Evolutionary conservation across 2,113 vertebrate species (phyloP).

Genomic region (Anser brachyrhynchus): DNA sequence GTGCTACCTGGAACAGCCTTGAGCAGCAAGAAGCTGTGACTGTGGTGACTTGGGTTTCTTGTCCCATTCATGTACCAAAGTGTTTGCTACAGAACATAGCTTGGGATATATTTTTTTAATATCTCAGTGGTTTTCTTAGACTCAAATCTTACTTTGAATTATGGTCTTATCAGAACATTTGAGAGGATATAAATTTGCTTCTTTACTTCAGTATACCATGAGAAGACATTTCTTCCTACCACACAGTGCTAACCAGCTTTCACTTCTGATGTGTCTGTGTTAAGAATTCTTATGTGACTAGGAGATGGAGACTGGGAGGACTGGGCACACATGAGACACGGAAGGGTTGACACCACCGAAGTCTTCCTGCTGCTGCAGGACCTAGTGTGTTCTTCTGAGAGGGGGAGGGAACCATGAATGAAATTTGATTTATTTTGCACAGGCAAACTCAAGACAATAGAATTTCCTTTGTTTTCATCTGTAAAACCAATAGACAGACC

Average conservation of each 20-base stretch:
- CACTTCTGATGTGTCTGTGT: background rate
- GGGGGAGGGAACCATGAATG: background rate
- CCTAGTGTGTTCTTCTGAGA: background rate
- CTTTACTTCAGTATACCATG: background rate
- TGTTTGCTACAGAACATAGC: background rate
- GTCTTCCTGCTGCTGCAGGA: background rate
- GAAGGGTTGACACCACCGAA: slow-evolving; percentile 35
- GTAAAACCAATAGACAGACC: slow-evolving; percentile 37
- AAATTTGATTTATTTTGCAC: slow-evolving; percentile 54
- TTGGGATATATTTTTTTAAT: background rate
- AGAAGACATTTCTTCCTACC: background rate
- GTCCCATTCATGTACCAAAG: background rate
- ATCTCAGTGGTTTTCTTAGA: background rate
- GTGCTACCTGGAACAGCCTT: background rate
- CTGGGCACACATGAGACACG: background rate
- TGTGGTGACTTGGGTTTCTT: background rate
- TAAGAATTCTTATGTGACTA: background rate
- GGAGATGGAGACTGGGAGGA: background rate
- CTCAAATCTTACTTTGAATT: background rate
- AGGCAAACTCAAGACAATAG: slow-evolving; percentile 53
- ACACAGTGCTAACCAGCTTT: background rate
- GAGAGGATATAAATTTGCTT: background rate
- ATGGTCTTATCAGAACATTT: background rate
- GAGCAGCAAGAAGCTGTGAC: background rate
- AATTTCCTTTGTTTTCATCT: slow-evolving; percentile 59